Evolutionary conservation across 2,113 vertebrate genomes (phyloP).

Genomic region (Macrotus californicus): DNA sequence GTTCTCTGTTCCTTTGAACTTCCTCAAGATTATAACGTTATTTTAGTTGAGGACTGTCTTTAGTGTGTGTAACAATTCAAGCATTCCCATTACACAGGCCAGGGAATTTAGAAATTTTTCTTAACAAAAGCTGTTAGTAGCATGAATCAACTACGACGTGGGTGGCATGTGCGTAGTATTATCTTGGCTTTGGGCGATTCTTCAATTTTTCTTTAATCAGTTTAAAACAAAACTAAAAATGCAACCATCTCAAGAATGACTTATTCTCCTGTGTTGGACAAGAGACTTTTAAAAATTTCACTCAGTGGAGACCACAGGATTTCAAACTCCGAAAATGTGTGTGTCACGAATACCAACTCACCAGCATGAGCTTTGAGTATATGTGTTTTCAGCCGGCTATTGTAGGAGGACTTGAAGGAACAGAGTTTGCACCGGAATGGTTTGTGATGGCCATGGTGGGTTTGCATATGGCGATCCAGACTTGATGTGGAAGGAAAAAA

Average conservation of each 20-base stretch:
- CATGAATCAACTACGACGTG: background rate
- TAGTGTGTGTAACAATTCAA: background rate
- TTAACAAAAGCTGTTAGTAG: background rate
- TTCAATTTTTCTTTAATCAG: background rate
- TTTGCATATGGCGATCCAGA: constrained; percentile 98
- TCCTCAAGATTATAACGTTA: background rate
- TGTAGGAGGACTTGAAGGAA: constrained; percentile 97
- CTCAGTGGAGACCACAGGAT: background rate
- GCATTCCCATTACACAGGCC: background rate
- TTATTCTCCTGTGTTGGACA: background rate
- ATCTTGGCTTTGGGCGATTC: background rate
- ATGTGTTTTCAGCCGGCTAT: constrained; percentile 97
- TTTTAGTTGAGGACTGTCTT: background rate
- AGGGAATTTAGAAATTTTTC: background rate
- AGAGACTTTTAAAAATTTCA: background rate
- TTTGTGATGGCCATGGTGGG: constrained; percentile 97
- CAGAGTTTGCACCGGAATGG: constrained; percentile 98
- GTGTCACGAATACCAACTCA: constrained; percentile 72
- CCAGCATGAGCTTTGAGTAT: constrained; percentile 96
- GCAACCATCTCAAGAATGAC: background rate
- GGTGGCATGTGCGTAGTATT: background rate
- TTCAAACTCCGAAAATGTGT: background rate
- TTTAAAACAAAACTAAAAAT: constrained; percentile 3
- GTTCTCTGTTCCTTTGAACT: background rate
- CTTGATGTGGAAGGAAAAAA: constrained; percentile 74